Percentiles rank a stretch among this genome's conserved stretches.
Conservation (phyloP, 2,113 vertebrate genomes). For the Morone chrysops region DNA sequence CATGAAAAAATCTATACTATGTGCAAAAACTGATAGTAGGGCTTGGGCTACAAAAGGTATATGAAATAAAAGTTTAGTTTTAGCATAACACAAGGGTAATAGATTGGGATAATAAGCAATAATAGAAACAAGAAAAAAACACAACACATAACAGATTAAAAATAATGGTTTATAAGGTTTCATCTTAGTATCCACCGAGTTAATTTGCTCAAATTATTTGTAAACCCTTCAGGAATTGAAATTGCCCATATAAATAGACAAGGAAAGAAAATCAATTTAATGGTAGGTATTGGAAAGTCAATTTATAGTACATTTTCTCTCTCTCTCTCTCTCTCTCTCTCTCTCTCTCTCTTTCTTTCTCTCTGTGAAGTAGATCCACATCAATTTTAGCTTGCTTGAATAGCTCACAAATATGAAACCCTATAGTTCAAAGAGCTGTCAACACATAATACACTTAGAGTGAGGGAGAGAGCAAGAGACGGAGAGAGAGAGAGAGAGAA, state of each 20-base stretch:
- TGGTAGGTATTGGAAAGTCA: slow-evolving; percentile 17
- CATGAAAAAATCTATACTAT: neutral
- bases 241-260: neutral
- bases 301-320: slow-evolving; percentile 23
- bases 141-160: neutral
- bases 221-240: neutral
- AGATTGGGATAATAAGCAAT: neutral
- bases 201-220: neutral
- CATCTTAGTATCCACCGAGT: neutral
- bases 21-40: neutral
- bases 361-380: slow-evolving; percentile 57
- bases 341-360: neutral
- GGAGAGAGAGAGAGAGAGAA: slow-evolving; percentile 2
- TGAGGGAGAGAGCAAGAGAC: slow-evolving; percentile 7
- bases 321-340: slow-evolving; percentile 2
- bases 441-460: slow-evolving; percentile 55
- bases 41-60: neutral
- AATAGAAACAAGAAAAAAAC: neutral
- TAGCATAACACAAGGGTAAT: neutral
- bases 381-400: slow-evolving; percentile 58
- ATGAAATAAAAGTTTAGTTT: neutral
- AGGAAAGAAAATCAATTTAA: slow-evolving; percentile 12
- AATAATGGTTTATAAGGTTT: neutral
- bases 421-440: slow-evolving; percentile 70
- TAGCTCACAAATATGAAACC: slow-evolving; percentile 63